Evolutionary conservation across 2,797 vertebrate genomes (phyloP).

Genomic region (Manis crassicaudata): DNA sequence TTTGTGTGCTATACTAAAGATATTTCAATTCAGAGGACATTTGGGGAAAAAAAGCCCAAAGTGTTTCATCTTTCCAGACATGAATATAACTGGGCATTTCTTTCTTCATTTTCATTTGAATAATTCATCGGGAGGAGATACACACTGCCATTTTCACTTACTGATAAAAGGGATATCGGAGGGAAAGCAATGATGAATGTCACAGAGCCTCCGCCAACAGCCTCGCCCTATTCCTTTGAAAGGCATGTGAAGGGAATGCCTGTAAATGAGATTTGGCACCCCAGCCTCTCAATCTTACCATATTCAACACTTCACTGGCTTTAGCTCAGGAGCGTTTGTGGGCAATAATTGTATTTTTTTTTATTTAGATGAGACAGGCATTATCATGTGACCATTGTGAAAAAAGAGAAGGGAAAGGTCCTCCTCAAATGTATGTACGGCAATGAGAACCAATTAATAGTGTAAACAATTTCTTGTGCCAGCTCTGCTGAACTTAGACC

Average conservation of each 20-base stretch:
- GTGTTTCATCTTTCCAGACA: not conserved
- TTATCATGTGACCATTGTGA: not conserved
- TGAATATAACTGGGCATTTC: not conserved
- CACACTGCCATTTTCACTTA: conserved; percentile 26
- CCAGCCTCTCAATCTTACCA: not conserved
- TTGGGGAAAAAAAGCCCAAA: not conserved
- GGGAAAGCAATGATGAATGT: conserved; percentile 19
- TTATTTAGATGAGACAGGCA: not conserved
- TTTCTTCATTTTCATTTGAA: conserved; percentile 52
- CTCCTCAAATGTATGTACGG: not conserved
- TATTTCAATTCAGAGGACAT: not conserved
- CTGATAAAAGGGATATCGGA: conserved; percentile 8
- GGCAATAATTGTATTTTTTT: conserved; percentile 6
- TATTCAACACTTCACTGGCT: not conserved
- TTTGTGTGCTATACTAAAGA: not conserved
- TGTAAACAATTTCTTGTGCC: not conserved
- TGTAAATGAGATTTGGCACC: conserved; percentile 39
- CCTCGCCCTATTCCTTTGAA: not conserved
- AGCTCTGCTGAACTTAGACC: not conserved
- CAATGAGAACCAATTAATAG: not conserved
- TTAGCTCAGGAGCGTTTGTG: not conserved
- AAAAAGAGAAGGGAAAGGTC: not conserved
- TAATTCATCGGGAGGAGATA: not conserved
- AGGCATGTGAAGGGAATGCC: not conserved
- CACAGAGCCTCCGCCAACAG: not conserved